Percentiles rank a stretch among this genome's conserved stretches.
phyloP scores from a whole-genome alignment of 2,113 vertebrate genomes.

The Alethe diademata region DNA sequence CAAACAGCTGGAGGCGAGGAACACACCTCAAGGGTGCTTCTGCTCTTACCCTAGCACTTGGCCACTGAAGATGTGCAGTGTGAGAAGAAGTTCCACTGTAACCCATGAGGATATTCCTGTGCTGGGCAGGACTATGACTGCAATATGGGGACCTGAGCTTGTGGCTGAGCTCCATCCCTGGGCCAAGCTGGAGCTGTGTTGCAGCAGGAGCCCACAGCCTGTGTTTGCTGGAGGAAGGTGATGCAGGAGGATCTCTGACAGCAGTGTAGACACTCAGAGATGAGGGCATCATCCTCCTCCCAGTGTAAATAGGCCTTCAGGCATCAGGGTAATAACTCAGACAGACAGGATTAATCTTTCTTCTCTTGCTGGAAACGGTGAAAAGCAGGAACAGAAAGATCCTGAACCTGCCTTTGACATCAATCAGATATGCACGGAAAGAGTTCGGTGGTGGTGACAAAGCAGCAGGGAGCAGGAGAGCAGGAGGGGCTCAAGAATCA shows the following conservation, averaged over 20 bases:
- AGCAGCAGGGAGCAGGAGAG: background rate
- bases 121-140: fast-evolving
- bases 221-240: background rate
- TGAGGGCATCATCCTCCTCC: background rate
- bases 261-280: background rate
- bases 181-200: background rate
- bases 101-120: background rate
- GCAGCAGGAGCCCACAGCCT: background rate
- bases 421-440: background rate
- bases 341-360: slow-evolving; percentile 1
- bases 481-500: background rate
- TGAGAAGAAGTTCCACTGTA: background rate
- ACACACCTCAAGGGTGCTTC: background rate
- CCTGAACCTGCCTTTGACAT: background rate
- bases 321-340: background rate
- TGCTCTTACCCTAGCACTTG: background rate
- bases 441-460: background rate
- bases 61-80: fast-evolving
- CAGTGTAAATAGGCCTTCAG: background rate
- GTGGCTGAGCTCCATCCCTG: background rate
- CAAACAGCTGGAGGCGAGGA: background rate
- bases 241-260: background rate
- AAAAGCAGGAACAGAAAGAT: background rate
- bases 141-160: background rate
- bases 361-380: background rate